These are phyloP conservation scores for Ceratotherium simum DNA, from an alignment of 2,113 vertebrate species.

Conservation along the genomic window DNA sequence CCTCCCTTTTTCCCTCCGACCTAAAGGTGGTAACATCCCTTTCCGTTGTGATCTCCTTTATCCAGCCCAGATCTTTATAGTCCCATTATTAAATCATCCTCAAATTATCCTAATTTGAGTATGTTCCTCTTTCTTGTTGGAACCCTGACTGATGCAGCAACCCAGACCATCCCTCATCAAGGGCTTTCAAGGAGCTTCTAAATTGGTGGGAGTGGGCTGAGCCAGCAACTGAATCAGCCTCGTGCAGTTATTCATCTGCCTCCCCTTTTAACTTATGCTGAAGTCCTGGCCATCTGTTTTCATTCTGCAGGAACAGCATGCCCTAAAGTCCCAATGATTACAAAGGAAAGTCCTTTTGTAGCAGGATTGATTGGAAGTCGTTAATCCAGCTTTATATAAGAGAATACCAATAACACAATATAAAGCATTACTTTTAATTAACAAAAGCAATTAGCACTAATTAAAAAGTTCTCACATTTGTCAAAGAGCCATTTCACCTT, in stretches of 20 bases:
- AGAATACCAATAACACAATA: conserved; percentile 83
- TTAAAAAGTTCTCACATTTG: conserved; percentile 86
- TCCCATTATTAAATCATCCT: background rate
- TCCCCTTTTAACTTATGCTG: too few relatives aligned
- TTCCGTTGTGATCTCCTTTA: background rate
- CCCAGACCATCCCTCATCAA: background rate
- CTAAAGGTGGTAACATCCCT: background rate
- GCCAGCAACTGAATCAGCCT: rapidly evolving
- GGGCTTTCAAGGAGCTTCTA: background rate
- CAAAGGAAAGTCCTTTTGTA: background rate
- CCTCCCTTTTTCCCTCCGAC: background rate
- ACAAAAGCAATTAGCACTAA: conserved; percentile 86
- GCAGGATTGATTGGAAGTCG: conserved; percentile 64
- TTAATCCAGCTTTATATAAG: conserved; percentile 74
- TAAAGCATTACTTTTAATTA: conserved; percentile 88
- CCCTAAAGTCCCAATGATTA: background rate
- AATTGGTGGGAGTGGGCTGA: rapidly evolving
- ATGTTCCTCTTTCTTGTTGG: background rate
- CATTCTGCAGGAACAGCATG: background rate
- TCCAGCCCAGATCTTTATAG: background rate
- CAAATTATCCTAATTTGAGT: background rate
- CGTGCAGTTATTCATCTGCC: background rate
- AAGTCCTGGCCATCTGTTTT: background rate
- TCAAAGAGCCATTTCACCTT: conserved; percentile 86
- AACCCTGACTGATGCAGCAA: too few relatives aligned